Conservation (phyloP, 2,888 invertebrate genomes). For the Capitulum mitella region DNA sequence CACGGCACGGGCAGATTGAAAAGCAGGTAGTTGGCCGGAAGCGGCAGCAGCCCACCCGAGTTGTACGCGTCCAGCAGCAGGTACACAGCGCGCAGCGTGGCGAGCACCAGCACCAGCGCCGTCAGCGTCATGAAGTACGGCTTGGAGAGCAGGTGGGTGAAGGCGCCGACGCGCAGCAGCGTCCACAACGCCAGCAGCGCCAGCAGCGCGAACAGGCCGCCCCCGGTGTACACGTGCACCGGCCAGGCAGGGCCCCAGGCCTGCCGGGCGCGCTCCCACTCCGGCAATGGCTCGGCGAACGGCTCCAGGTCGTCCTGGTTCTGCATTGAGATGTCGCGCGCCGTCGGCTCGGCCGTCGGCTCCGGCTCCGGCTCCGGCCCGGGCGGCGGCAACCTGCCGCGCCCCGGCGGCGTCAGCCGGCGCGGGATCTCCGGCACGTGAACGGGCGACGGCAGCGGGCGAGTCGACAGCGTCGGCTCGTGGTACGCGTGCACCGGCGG, state of each 20-base stretch:
- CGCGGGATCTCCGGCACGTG: not conserved
- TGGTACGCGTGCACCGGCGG: not conserved
- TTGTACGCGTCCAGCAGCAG: slow-evolving; percentile 89
- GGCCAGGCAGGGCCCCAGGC: slow-evolving; percentile 80
- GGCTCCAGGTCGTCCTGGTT: slow-evolving; percentile 31
- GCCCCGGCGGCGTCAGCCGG: not conserved
- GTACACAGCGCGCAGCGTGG: slow-evolving; percentile 73
- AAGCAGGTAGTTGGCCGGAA: slow-evolving; percentile 68
- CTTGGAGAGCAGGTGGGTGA: slow-evolving; percentile 75
- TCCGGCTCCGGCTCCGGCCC: not conserved
- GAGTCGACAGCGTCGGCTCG: not conserved
- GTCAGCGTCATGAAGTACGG: slow-evolving; percentile 82
- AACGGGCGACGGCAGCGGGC: not conserved
- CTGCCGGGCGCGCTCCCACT: slow-evolving; percentile 40
- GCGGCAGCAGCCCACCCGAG: slow-evolving; percentile 67
- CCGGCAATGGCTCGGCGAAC: slow-evolving; percentile 46
- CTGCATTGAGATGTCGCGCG: not conserved
- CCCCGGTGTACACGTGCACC: slow-evolving; percentile 79
- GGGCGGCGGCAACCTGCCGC: not conserved
- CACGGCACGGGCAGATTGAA: slow-evolving; percentile 79
- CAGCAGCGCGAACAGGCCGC: slow-evolving; percentile 72
- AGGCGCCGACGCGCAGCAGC: slow-evolving; percentile 74
- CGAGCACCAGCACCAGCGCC: slow-evolving; percentile 70
- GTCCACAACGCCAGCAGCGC: slow-evolving; percentile 79
- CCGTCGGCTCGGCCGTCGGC: slow-evolving; percentile 28